Percentiles rank a stretch among this genome's conserved stretches.
Conservation (phyloP, 2,113 vertebrate species). For the Acrocephalus arundinaceus region DNA sequence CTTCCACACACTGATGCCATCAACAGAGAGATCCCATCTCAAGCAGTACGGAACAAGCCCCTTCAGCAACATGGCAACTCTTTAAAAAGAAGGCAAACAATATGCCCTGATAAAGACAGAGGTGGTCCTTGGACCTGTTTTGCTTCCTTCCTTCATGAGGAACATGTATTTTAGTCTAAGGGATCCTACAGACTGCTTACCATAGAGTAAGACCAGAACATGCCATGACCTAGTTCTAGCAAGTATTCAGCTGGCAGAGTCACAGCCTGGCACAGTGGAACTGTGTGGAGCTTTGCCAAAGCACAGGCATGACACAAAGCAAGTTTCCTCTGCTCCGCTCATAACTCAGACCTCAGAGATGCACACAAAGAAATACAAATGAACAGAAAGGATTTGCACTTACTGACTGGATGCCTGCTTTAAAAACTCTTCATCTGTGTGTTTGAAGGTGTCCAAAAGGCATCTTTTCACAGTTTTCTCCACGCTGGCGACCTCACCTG, state of each 20-base stretch:
- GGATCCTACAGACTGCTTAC: rapidly evolving
- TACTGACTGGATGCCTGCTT: conserved; percentile 97
- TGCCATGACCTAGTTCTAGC: background rate
- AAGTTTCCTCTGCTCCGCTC: background rate
- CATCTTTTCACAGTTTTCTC: conserved; percentile 92
- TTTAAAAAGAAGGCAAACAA: background rate
- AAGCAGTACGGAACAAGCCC: background rate
- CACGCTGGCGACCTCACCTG: conserved; percentile 85
- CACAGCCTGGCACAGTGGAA: background rate
- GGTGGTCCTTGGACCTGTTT: background rate
- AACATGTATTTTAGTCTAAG: background rate
- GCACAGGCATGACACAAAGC: background rate
- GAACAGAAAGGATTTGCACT: conserved; percentile 50
- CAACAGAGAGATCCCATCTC: background rate
- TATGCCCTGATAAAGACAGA: background rate
- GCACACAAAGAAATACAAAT: background rate
- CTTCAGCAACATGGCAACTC: background rate
- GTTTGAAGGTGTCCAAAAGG: conserved; percentile 90
- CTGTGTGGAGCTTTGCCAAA: background rate
- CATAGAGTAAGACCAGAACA: background rate
- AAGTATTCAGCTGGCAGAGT: background rate
- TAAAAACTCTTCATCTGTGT: conserved; percentile 95
- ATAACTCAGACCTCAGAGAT: background rate
- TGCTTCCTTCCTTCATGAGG: background rate
- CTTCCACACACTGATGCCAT: background rate